phyloP scores from a whole-genome alignment of 2,113 vertebrate genomes.

The Hyaena hyaena region DNA sequence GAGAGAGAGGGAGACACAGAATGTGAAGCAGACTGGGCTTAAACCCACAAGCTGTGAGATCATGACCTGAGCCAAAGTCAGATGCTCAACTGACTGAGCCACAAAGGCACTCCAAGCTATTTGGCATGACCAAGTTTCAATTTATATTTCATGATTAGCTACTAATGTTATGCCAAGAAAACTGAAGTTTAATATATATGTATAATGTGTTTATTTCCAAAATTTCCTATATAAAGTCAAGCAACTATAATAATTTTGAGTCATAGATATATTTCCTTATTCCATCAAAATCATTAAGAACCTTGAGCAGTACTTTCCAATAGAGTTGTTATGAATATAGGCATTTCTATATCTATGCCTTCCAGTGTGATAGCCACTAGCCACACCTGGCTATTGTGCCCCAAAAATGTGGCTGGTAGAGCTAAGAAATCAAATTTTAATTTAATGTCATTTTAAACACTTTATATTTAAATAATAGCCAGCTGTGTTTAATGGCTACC shows the following conservation, averaged over 20 bases:
- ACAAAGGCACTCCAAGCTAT: neutral
- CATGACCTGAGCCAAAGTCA: no score
- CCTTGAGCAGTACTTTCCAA: neutral
- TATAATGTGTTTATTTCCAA: neutral
- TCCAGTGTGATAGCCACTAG: neutral
- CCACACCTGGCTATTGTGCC: neutral
- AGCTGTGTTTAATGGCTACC: neutral
- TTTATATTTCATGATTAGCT: neutral
- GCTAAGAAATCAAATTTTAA: neutral
- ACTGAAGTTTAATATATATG: neutral
- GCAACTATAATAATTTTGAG: neutral
- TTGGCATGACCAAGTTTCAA: neutral
- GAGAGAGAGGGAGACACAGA: no score
- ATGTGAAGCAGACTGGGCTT: no score
- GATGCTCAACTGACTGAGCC: no score
- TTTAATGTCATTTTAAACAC: conserved; percentile 1
- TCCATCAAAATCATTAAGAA: neutral
- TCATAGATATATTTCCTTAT: neutral
- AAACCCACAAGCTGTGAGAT: no score
- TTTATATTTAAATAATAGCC: neutral
- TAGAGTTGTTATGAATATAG: neutral
- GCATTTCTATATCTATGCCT: neutral
- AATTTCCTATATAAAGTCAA: neutral
- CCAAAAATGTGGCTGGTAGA: neutral
- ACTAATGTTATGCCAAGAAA: neutral